Percentiles rank a stretch among this genome's conserved stretches.
These are phyloP conservation scores for Taurulus bubalis DNA, from an alignment of 2,113 vertebrate genomes.

Conservation along the genomic window DNA sequence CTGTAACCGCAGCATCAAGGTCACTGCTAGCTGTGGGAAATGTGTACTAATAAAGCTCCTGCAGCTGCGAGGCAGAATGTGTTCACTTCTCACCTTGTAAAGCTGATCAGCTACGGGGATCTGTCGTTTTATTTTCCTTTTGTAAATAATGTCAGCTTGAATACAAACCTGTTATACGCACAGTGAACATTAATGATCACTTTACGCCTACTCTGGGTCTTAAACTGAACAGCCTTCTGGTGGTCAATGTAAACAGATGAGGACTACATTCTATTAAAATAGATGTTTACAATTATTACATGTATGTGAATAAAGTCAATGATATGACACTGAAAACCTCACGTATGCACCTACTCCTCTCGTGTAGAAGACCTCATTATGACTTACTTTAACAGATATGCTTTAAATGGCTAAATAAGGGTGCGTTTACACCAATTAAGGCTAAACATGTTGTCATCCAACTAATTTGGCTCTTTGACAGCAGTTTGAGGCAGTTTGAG, in stretches of 20 bases:
- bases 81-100: slow-evolving; percentile 13
- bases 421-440: not conserved
- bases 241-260: not conserved
- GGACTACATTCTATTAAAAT: not conserved
- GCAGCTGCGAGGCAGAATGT: not conserved
- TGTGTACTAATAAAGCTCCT: slow-evolving; percentile 54
- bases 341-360: not conserved
- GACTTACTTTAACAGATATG: too few species aligned
- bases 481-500: too few species aligned
- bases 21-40: slow-evolving; percentile 48
- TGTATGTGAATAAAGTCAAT: not conserved
- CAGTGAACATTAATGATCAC: not conserved
- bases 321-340: not conserved
- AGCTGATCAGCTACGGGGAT: not conserved
- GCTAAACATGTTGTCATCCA: not conserved
- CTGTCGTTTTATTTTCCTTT: not conserved
- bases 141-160: slow-evolving; percentile 11
- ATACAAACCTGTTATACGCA: not conserved
- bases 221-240: not conserved
- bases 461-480: too few species aligned
- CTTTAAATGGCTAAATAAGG: too few species aligned
- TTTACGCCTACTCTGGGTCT: not conserved
- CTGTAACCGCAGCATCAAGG: slow-evolving; percentile 64
- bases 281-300: not conserved
- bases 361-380: too few species aligned